Base-by-base conservation (phyloP, 2,888 invertebrate species). In the Euspilapteryx auroguttella region DNA sequence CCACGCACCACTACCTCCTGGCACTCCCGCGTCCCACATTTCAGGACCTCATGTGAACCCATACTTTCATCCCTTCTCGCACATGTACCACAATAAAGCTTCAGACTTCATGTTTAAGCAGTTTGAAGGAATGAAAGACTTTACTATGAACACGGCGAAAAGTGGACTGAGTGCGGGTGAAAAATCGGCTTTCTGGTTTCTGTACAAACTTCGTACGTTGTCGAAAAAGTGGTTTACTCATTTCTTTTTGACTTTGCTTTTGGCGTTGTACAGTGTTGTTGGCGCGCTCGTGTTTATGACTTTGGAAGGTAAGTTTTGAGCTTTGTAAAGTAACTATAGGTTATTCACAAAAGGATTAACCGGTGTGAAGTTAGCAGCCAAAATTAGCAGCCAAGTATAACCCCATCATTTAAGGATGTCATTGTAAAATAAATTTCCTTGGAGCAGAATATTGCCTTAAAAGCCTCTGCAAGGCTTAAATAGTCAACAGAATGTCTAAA, bases 181-280 rank as follows among this genome's bases (percentile, higher is more conserved):
- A 58, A 90, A 89, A 53, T 80, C 83, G 33, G 88, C 87, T 0
- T 87, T 85, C 42, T 89, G 87, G 81, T 63, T 89, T 34, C 89
- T 89, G 51, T 84, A 85, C 37, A 89, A 86, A 69, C 75, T 91
- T 36, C 83, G 86, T 47, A 68, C 81, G 31, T 82, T 85, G 71
- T 92, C 91, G 2, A 84, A 81, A 45, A 82, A 81, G 48, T 93
- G 93, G 92, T 92, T 94, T 52, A 93, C 93, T 21, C 93, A 94
- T 62, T 82, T 91, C 35, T 92, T 92, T 56, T 78, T 94, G 45
- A 81, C 88, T 42, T 51, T 89, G 41, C 83, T 93, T 41, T 80
- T 94, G 34, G 65, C 85, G 30, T 56, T 85, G 29, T 95, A 93
- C 57, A 91, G 88, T 44, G 69, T 88, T 33, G 81, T 87, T 15